A percentile compares a stretch with the other conserved stretches of the same genome.
Evolutionary conservation across 2,113 vertebrate genomes (phyloP).

Genomic region (Limnothrissa miodon): DNA sequence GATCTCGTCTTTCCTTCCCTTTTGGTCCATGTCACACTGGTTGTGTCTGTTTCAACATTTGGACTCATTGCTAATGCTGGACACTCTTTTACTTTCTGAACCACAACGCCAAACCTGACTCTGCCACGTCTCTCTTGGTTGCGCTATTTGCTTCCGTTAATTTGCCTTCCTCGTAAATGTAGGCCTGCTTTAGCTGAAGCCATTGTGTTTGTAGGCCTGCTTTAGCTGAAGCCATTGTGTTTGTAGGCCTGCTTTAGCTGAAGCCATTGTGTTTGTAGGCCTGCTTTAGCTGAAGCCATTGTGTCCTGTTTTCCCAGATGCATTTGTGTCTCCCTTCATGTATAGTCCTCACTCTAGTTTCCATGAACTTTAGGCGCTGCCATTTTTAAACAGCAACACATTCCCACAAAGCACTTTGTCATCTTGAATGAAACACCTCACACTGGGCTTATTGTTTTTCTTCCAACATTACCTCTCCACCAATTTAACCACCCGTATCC

Average conservation of each 20-base stretch:
- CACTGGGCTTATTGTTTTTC: background rate
- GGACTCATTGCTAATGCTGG: background rate
- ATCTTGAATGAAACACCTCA: conserved; percentile 3
- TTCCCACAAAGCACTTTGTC: background rate
- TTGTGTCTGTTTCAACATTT: background rate
- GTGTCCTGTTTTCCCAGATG: background rate
- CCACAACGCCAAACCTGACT: background rate
- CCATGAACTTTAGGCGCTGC: background rate
- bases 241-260: too few relatives aligned
- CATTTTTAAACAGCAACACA: background rate
- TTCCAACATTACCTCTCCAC: background rate
- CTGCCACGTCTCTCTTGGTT: background rate
- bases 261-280: background rate
- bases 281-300: background rate
- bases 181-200: too few relatives aligned
- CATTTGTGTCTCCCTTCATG: background rate
- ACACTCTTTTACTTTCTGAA: background rate
- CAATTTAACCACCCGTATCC: background rate
- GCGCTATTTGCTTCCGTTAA: background rate
- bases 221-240: too few relatives aligned
- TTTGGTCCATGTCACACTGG: background rate
- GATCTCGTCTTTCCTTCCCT: background rate
- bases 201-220: too few relatives aligned
- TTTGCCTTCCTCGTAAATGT: background rate
- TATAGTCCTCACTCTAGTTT: background rate